Base-by-base conservation (phyloP, 2,888 invertebrate genomes). In the Lacanobia wlatinum region DNA sequence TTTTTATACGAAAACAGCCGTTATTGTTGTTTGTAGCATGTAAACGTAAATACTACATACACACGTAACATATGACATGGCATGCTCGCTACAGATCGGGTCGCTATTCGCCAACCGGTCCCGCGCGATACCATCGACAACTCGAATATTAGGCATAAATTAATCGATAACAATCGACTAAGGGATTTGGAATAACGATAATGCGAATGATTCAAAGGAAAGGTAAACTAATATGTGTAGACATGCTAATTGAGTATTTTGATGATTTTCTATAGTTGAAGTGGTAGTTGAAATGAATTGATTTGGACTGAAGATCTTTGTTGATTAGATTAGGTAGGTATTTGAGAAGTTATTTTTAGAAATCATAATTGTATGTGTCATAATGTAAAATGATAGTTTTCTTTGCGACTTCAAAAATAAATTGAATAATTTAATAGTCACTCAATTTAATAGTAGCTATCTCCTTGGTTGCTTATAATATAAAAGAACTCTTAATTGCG, bases 111-210 rank as follows among this genome's bases (percentile, higher is more conserved):
- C 34, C 6, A 83, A 89, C 89, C 88, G 87, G 89, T 88, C 86
- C 75, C 84, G 82, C 81, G 83, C 88, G 93, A 93, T 93, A 91
- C 87, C 88, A 92, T 93, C 92, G 87, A 85, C 80, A 78, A 84
- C 86, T 85, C 78, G 66, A 84, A 88, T 89, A 89, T 90, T 90
- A 90, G 90, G 90, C 90, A 93, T 94, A 94, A 93, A 93, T 94
- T 93, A 91, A 90, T 92, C 92, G 94, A 93, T 92, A 93, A 90
- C 87, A 91, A 93, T 92, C 92, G 87, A 85, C 83, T 83, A 77
- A 76, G 77, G 71, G 69, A 70, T 76, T 82, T 69, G 66, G 77
- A 74, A 87, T 80, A 76, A 76, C 52, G 71, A 80, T 78, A 78
- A 75, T 77, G 62, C 64, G 64, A 80, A 78, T 74, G 48, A 58